Evolutionary conservation across 2,797 vertebrate genomes (phyloP).

Genomic region (Sebastes aleutianus): DNA sequence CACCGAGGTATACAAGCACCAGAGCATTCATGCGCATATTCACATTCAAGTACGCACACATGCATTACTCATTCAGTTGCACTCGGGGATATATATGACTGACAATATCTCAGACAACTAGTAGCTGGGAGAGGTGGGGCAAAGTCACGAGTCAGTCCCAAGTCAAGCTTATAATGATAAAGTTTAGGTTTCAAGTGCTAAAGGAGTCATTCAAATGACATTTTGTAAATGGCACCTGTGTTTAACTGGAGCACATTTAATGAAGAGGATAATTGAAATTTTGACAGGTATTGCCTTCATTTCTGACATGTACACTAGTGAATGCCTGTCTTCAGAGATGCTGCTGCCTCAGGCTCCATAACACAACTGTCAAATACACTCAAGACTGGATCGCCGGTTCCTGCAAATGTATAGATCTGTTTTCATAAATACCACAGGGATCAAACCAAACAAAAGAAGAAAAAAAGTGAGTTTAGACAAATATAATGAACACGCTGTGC

Average conservation of each 20-base stretch:
- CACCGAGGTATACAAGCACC: constrained; percentile 62
- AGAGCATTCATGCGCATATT: constrained; percentile 62
- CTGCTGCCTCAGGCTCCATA: constrained; percentile 3
- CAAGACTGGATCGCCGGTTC: background rate
- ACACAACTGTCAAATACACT: constrained; percentile 31
- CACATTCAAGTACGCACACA: constrained; percentile 65
- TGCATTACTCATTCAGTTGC: constrained; percentile 65
- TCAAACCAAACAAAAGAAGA: background rate
- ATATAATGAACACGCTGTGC: constrained; percentile 18
- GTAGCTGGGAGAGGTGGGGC: constrained; percentile 25
- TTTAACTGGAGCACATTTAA: constrained; percentile 18
- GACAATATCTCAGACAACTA: constrained; percentile 38
- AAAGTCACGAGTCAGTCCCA: constrained; percentile 32
- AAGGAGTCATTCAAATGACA: background rate
- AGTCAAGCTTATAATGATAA: background rate
- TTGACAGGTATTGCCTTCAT: background rate
- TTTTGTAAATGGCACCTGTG: background rate
- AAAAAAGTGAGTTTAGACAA: background rate
- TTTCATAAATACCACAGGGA: constrained; percentile 9
- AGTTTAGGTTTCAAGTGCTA: background rate
- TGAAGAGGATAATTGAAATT: constrained; percentile 10
- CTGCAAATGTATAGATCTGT: constrained; percentile 1
- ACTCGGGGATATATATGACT: constrained; percentile 48
- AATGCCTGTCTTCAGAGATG: constrained; percentile 19
- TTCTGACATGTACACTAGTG: background rate